Evolutionary conservation across 2,888 invertebrate species (phyloP), one percentile per base, ranked within the genome.

Genomic region (Thecocarcelia acutangulata): DNA sequence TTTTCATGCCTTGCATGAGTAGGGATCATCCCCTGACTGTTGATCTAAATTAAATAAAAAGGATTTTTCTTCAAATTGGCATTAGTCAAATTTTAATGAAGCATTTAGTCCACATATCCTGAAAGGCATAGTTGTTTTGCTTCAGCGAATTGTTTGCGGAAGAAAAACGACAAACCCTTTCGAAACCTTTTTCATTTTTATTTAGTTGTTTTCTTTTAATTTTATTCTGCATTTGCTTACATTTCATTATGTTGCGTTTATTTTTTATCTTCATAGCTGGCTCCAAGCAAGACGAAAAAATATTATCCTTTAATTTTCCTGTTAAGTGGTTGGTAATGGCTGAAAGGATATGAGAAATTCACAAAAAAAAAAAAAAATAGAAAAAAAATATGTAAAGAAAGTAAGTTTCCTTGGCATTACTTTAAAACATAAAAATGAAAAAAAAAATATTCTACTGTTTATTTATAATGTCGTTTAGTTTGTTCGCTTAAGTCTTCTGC

Each of bases 301-400:
- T 66, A 70, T 82, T 82, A 82, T 82, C 59, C 82, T 82, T 82
- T 82, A 59, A 82, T 82, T 82, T 82, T 70, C n/a, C 37, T 54
- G 69, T 59, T 70, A 69, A 56, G 50, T 64, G 69, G 28, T 9
- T 17, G 59, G 19, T 28, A 58, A 56, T 37, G 19, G 24, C 13
- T 28, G 13, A 11, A 52, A 9, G 40, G 21, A 12, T 48, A 12
- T 12, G 56, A 17, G 15, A 54, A 24, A 42, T 8, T 3, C 8
- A 6, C 19, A 33, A 19, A 58, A 28, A 63, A 54, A 33, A 52
- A 24, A 8, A 54, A 8, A n/a, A 21, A 19, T 50, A 4, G 1
- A 11, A 5, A 52, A 52, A 21, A 52, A 52, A 13, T 58, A 37
- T 64, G 12, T n/a, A 40, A 21, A 37, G 5, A 40, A 37, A 2